Conservation (phyloP, 2,797 vertebrate species). For the Masticophis lateralis region DNA sequence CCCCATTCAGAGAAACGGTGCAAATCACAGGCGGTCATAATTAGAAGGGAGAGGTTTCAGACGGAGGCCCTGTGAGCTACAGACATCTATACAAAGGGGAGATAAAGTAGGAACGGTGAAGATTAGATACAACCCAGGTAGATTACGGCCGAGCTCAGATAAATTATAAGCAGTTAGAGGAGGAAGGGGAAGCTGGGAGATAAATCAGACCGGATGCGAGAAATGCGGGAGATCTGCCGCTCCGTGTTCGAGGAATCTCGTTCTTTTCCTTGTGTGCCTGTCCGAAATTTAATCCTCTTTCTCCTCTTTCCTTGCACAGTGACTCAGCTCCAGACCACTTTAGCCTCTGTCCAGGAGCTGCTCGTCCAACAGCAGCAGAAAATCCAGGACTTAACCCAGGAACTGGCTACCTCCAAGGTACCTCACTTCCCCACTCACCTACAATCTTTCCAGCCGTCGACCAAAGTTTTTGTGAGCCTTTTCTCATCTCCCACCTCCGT, state of each 20-base stretch:
- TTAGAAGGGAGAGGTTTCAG: constrained; percentile 74
- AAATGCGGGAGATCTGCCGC: constrained; percentile 46
- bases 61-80: constrained; percentile 68
- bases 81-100: constrained; percentile 71
- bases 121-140: constrained; percentile 71
- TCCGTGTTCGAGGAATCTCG: constrained; percentile 15
- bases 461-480: background rate
- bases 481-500: no score
- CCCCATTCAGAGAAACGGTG: constrained; percentile 54
- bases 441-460: background rate
- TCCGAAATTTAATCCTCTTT: constrained; percentile 30
- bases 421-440: background rate
- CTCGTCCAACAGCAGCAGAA: constrained; percentile 92
- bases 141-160: constrained; percentile 64
- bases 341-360: constrained; percentile 90
- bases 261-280: background rate
- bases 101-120: constrained; percentile 72
- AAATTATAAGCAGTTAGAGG: constrained; percentile 62
- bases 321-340: constrained; percentile 88
- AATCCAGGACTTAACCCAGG: constrained; percentile 91
- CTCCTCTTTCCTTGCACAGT: constrained; percentile 69
- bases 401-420: constrained; percentile 88
- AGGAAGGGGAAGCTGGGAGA: constrained; percentile 46
- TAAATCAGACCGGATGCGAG: constrained; percentile 50
- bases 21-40: constrained; percentile 65